Evolutionary conservation across 2,113 vertebrate genomes (phyloP), one percentile per base, ranked within the genome.

Genomic region (Sylvietta virens): DNA sequence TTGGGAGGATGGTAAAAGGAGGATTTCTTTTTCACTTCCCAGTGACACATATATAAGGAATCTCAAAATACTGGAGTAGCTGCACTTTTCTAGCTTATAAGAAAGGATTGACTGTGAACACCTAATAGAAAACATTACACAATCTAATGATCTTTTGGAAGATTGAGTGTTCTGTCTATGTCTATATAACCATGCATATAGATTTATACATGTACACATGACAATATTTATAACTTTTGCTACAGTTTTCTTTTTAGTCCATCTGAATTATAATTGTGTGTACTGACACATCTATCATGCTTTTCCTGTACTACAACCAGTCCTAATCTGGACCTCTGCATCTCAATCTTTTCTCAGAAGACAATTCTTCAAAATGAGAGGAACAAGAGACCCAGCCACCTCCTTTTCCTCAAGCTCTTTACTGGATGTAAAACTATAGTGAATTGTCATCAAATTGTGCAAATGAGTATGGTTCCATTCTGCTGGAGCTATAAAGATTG

Each of bases 201-300:
- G 13, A 47, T 15, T 47, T 10, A 45, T 8, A 39, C 4, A 67
- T 18, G 7, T 0, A 4, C 8, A n/a, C 3, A n/a, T 5, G 39
- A 78, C 6, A 76, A 28, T 27, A 47, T 15, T 13, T 7, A 10
- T 28, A 44, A 39, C 11, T 45, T 77, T 65, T 57, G 13, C 4
- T 64, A 45, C 15, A 30, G 4, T 7, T 64, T 6, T 54, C 20
- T 51, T 51, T 47, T 60, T 44, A 71, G 21, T 69, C 21, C 6
- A 33, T 73, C 50, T 86, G n/a, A 90, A 45, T 54, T n/a, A 69
- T 11, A 21, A 24, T 35, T 22, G 6, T 39, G 47, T 10, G 2
- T 33, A 33, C 21, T 48, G 37, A 80, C n/a, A 60, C 0, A 31
- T 77, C 65, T 53, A 6, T n/a, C 17, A 44, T 26, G 26, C 5